These are phyloP conservation scores for Passer montanus DNA, from an alignment of 2,113 vertebrate genomes.

Conservation along the genomic window DNA sequence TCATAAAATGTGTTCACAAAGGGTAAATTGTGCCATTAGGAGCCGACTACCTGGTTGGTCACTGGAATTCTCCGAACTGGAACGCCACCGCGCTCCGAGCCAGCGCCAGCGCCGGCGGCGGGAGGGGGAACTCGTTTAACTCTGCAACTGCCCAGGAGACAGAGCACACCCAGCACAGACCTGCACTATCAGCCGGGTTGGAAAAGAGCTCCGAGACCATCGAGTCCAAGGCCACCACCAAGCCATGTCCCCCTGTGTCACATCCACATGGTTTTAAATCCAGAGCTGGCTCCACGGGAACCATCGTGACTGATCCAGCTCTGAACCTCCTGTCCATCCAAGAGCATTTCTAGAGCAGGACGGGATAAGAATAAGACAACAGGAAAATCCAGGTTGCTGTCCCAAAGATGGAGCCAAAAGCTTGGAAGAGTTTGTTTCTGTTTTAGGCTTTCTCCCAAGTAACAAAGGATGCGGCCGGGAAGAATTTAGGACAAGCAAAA, in stretches of 20 bases:
- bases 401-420: neutral
- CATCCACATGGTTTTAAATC: neutral
- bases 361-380: neutral
- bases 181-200: rapidly evolving
- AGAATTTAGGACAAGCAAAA: neutral
- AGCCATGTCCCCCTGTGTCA: rapidly evolving
- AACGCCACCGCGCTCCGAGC: neutral
- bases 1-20: slow-evolving; percentile 60
- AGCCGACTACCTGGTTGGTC: slow-evolving; percentile 30
- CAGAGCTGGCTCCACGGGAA: neutral
- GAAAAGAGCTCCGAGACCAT: neutral
- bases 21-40: slow-evolving; percentile 64
- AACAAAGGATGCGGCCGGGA: neutral
- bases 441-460: neutral
- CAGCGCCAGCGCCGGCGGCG: neutral
- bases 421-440: neutral
- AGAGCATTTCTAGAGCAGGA: neutral
- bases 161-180: neutral
- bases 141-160: neutral
- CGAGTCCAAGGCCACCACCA: neutral
- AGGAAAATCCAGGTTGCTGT: neutral
- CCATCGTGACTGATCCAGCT: rapidly evolving
- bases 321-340: neutral
- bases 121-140: neutral
- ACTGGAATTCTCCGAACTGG: slow-evolving; percentile 33